Conservation (phyloP, 2,888 invertebrate genomes). For the Dyspetes luteomarginatus region DNA sequence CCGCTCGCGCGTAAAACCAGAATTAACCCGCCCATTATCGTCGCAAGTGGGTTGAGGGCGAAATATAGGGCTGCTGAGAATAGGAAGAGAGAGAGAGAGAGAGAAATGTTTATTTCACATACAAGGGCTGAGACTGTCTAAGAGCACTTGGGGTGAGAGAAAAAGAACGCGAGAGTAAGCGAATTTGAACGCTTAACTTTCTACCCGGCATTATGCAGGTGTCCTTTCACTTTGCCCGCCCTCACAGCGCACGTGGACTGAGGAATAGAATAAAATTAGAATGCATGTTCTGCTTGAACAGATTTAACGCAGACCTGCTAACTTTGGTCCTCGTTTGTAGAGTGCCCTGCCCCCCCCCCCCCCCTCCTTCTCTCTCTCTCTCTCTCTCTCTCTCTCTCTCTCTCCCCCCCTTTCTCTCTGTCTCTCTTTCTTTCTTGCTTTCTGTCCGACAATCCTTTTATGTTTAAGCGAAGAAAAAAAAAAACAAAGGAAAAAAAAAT, state of each 20-base stretch:
- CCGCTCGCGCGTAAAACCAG: slow-evolving; percentile 57
- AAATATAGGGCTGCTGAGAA: slow-evolving; percentile 34
- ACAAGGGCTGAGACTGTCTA: slow-evolving; percentile 70
- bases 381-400: slow-evolving; percentile 53
- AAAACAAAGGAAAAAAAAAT: too few species aligned
- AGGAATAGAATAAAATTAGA: slow-evolving; percentile 62
- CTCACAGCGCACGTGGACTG: slow-evolving; percentile 24
- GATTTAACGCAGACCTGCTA: slow-evolving; percentile 55
- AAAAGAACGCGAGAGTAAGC: not conserved
- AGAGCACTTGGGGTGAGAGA: slow-evolving; percentile 60
- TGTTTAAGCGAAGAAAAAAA: too few species aligned
- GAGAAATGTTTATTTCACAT: slow-evolving; percentile 67
- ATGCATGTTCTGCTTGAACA: slow-evolving; percentile 58
- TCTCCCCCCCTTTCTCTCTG: slow-evolving; percentile 22
- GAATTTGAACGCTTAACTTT: slow-evolving; percentile 64
- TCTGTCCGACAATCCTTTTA: too few species aligned
- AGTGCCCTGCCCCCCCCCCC: slow-evolving; percentile 46
- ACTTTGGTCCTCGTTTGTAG: slow-evolving; percentile 49
- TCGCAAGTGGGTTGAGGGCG: slow-evolving; percentile 24
- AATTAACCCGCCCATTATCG: slow-evolving; percentile 62
- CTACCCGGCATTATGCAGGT: slow-evolving; percentile 56
- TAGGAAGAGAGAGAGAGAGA: slow-evolving; percentile 7
- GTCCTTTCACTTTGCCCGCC: slow-evolving; percentile 61
- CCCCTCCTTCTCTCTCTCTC: not conserved
- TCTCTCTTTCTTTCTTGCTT: not conserved